Percentiles rank a stretch among this genome's conserved stretches.
Evolutionary conservation across 2,888 invertebrate species (phyloP).

Genomic region (Fabriciana adippe): DNA sequence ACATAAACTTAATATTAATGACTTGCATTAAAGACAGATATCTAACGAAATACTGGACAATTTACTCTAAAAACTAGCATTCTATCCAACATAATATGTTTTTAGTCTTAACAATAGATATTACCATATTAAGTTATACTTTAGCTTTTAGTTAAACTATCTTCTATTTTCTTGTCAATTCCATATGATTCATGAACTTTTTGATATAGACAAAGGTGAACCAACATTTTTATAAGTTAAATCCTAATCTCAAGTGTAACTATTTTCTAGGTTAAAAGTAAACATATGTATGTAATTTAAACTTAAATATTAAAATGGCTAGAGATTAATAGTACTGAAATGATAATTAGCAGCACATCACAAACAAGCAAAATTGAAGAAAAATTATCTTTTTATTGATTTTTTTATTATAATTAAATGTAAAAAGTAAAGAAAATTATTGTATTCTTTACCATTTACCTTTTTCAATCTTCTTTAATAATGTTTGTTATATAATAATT

Average conservation of each 20-base stretch:
- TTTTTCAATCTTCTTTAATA: too few species aligned
- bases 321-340: not conserved
- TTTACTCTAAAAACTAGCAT: slow-evolving; percentile 41
- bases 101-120: slow-evolving; percentile 20
- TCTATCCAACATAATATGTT: slow-evolving; percentile 34
- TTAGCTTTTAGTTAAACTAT: slow-evolving; percentile 1
- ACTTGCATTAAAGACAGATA: slow-evolving; percentile 27
- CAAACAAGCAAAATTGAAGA: too few species aligned
- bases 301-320: not conserved
- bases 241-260: slow-evolving; percentile 4
- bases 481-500: too few species aligned
- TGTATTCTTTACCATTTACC: too few species aligned
- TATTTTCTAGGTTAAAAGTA: not conserved
- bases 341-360: too few species aligned
- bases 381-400: too few species aligned
- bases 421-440: too few species aligned
- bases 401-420: too few species aligned
- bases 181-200: not conserved
- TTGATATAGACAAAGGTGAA: not conserved
- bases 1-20: slow-evolving; percentile 49
- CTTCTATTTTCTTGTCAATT: too few species aligned
- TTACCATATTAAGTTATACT: slow-evolving; percentile 20
- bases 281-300: not conserved
- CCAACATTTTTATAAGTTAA: not conserved
- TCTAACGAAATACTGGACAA: slow-evolving; percentile 33